Conservation (phyloP, 2,888 invertebrate genomes). For the Drosophila hawaiiensis region DNA sequence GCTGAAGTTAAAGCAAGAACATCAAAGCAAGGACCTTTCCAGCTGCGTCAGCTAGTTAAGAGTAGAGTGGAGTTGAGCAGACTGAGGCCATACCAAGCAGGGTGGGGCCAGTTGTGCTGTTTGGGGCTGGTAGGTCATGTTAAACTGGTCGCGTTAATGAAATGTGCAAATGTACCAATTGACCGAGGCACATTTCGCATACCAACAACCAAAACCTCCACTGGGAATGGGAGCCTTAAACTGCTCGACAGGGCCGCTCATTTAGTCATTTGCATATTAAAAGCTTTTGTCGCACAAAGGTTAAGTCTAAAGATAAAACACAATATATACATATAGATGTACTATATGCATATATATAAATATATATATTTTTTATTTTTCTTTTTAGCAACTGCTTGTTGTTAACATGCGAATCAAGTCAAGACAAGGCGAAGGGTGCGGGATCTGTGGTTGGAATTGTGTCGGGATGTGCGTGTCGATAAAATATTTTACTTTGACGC, state of each 20-base stretch:
- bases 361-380: conserved; percentile 23
- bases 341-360: conserved; percentile 11
- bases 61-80: conserved; percentile 23
- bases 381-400: conserved; percentile 40
- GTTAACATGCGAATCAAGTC: conserved; percentile 79
- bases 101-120: conserved; percentile 3
- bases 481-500: conserved; percentile 77
- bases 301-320: conserved; percentile 79
- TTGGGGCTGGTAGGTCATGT: conserved; percentile 38
- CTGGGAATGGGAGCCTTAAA: conserved; percentile 28
- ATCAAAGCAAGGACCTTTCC: conserved; percentile 69
- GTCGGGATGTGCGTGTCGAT: conserved; percentile 74
- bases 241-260: conserved; percentile 56
- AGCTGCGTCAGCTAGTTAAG: conserved; percentile 75
- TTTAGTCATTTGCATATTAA: conserved; percentile 81
- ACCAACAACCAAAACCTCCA: conserved; percentile 35
- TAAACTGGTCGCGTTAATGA: conserved; percentile 69
- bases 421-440: conserved; percentile 32
- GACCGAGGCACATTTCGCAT: conserved; percentile 69
- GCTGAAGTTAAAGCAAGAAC: conserved; percentile 48
- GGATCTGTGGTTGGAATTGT: conserved; percentile 9
- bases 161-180: conserved; percentile 80
- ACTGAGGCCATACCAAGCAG: background rate
- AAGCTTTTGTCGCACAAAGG: conserved; percentile 82
- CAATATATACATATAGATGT: conserved; percentile 41